phyloP scores from a whole-genome alignment of 2,797 vertebrate species.

The Oreortyx pictus region DNA sequence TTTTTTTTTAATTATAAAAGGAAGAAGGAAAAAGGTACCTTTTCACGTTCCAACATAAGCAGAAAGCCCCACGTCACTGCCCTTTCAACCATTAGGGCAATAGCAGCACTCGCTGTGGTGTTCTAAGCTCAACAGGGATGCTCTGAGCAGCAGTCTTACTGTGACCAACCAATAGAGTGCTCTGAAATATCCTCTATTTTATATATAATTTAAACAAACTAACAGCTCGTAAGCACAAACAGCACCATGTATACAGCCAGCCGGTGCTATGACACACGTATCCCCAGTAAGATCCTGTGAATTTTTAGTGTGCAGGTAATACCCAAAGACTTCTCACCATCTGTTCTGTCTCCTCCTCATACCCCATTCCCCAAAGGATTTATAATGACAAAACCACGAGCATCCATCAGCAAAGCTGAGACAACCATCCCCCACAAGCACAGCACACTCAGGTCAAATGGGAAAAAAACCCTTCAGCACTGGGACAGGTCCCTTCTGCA shows the following conservation, averaged over 20 bases:
- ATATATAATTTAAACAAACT: not conserved
- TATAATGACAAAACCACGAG: not conserved
- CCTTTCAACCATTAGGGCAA: not conserved
- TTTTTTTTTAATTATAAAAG: constrained; percentile 17
- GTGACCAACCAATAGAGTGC: not conserved
- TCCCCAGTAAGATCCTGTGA: not conserved
- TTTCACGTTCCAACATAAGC: not conserved
- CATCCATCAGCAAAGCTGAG: not conserved
- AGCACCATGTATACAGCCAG: not conserved
- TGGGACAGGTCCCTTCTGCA: not conserved
- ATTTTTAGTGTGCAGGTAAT: not conserved
- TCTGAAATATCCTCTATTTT: not conserved
- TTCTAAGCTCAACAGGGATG: not conserved
- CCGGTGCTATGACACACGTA: not conserved
- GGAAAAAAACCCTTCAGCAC: not conserved
- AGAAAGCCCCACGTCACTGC: not conserved
- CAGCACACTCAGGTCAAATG: not conserved
- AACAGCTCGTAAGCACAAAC: constrained; percentile 1
- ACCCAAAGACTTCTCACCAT: not conserved
- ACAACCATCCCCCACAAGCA: not conserved
- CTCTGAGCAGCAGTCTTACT: not conserved
- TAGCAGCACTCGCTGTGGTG: fast-evolving
- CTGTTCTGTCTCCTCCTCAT: not conserved
- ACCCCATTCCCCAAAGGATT: not conserved
- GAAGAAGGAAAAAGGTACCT: not conserved